Conservation (phyloP, 2,888 invertebrate genomes). For the Andrena bucephala region DNA sequence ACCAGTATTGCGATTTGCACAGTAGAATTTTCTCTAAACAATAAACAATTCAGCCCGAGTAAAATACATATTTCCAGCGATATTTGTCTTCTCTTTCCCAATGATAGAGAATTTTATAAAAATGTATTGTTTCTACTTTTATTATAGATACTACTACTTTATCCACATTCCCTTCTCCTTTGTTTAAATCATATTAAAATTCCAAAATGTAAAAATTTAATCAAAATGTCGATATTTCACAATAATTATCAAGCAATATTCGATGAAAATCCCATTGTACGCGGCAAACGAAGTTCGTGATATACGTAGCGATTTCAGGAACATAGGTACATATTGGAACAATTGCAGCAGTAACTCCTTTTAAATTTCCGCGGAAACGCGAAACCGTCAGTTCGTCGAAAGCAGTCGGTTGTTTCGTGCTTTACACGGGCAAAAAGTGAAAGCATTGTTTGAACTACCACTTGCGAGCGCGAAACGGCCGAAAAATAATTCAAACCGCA, state of each 20-base stretch:
- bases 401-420: slow-evolving; percentile 10
- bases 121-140: no score
- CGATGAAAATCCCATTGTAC: background rate
- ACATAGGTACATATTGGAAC: background rate
- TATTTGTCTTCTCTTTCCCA: background rate
- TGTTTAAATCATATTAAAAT: no score
- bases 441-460: slow-evolving; percentile 33
- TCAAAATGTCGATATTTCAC: no score
- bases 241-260: background rate
- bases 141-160: no score
- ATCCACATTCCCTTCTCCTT: no score
- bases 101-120: no score
- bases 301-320: background rate
- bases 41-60: background rate
- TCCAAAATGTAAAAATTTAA: no score
- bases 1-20: background rate
- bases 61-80: background rate
- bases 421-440: slow-evolving; percentile 35
- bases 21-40: background rate
- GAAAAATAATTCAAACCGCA: slow-evolving; percentile 40
- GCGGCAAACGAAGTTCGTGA: background rate
- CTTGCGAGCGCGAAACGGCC: slow-evolving; percentile 43
- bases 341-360: slow-evolving; percentile 22
- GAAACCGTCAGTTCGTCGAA: slow-evolving; percentile 8
- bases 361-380: background rate